phyloP scores from a whole-genome alignment of 1,140 invertebrate species.

The Homalodisca vitripennis region DNA sequence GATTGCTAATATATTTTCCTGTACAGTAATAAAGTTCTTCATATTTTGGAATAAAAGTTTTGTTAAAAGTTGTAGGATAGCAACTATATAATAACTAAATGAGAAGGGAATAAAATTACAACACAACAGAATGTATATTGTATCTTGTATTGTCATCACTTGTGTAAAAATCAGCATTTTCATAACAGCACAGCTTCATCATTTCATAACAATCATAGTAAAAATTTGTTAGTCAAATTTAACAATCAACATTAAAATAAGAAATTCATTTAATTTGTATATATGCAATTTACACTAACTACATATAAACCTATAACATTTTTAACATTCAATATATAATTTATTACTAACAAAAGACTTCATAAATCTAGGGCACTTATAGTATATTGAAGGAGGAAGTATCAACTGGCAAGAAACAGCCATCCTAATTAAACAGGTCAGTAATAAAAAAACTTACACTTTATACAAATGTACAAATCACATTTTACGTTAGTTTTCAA shows the following conservation, averaged over 20 bases:
- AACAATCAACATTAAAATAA: slow-evolving; percentile 30
- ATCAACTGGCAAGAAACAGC: slow-evolving; percentile 20
- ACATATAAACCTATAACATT: slow-evolving; percentile 23
- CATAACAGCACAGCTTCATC: slow-evolving; percentile 6
- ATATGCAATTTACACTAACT: not conserved
- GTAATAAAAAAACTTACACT: slow-evolving; percentile 26
- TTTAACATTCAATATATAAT: slow-evolving; percentile 31
- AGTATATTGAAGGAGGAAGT: slow-evolving; percentile 1
- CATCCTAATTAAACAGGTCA: not conserved
- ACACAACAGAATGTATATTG: not conserved
- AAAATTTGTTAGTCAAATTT: slow-evolving; percentile 28
- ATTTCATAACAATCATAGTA: slow-evolving; percentile 18
- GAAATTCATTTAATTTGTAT: slow-evolving; percentile 10
- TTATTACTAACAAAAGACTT: slow-evolving; percentile 19
- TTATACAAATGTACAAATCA: slow-evolving; percentile 28
- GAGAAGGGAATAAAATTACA: no score
- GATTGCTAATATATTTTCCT: no score
- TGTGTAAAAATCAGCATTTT: slow-evolving; percentile 27
- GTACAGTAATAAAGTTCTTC: no score
- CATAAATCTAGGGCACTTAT: not conserved
- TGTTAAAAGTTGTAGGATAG: no score
- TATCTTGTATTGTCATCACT: slow-evolving; percentile 28
- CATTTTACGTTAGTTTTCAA: slow-evolving; percentile 8
- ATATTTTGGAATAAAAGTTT: no score
- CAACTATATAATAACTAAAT: no score